These are phyloP conservation scores for Equus przewalskii DNA, from an alignment of 2,113 vertebrate species.

Conservation along the genomic window DNA sequence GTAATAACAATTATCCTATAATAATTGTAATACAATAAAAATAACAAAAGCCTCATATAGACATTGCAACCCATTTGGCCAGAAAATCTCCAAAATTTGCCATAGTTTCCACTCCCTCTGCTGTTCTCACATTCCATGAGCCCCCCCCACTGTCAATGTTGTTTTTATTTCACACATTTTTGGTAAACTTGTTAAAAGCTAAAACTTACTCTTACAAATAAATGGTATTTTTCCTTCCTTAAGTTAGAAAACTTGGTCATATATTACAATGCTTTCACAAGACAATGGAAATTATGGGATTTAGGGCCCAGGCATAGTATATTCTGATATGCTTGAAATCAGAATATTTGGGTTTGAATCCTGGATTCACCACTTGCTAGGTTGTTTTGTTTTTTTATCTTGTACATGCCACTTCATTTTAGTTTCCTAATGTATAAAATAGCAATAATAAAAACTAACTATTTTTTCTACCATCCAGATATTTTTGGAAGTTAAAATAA, in stretches of 20 bases:
- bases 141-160: rapidly evolving
- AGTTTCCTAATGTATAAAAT: background rate
- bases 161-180: background rate
- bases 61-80: background rate
- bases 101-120: background rate
- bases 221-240: background rate
- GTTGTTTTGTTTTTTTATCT: background rate
- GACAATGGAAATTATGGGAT: background rate
- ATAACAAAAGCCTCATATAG: background rate
- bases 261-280: background rate
- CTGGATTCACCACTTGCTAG: background rate
- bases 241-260: background rate
- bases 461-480: background rate
- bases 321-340: background rate
- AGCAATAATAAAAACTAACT: background rate
- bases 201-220: background rate
- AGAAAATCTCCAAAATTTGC: background rate
- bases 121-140: rapidly evolving
- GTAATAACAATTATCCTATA: background rate
- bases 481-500: background rate
- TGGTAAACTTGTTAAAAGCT: background rate
- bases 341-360: background rate
- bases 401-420: background rate
- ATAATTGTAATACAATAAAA: background rate
- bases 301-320: background rate